phyloP scores from a whole-genome alignment of 2,797 vertebrate species.

The Oreochromis grahami region DNA sequence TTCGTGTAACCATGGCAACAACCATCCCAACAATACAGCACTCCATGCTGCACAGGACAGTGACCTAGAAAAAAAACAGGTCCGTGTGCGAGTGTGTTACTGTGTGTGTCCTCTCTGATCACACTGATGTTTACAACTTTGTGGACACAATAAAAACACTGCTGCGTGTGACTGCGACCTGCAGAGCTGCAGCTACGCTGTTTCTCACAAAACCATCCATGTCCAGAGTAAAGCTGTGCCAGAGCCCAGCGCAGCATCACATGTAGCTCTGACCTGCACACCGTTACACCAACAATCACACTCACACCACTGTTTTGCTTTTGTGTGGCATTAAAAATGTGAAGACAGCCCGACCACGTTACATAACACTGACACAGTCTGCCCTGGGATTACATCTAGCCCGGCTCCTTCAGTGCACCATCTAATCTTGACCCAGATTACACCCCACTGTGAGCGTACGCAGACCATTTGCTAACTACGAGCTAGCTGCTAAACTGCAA shows the following conservation, averaged over 20 bases:
- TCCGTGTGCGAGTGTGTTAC: background rate
- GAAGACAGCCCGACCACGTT: background rate
- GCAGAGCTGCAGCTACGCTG: background rate
- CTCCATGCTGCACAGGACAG: background rate
- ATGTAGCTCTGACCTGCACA: background rate
- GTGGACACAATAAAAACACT: background rate
- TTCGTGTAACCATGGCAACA: background rate
- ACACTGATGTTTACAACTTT: background rate
- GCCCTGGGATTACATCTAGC: slow-evolving; percentile 27
- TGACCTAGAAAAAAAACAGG: background rate
- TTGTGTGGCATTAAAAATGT: background rate
- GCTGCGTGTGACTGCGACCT: background rate
- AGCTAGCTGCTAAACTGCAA: background rate
- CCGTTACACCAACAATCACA: background rate
- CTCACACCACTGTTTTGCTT: background rate
- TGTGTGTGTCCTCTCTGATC: background rate
- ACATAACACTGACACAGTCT: background rate
- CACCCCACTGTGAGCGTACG: background rate
- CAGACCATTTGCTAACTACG: background rate
- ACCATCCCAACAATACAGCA: background rate
- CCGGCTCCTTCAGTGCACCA: background rate
- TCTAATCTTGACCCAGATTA: slow-evolving; percentile 52
- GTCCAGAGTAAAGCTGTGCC: background rate
- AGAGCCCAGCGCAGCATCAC: background rate
- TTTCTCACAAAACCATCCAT: background rate